Evolutionary conservation across 2,888 invertebrate genomes (phyloP), one percentile per base, ranked within the genome.

Genomic region (Harpalus rubripes): DNA sequence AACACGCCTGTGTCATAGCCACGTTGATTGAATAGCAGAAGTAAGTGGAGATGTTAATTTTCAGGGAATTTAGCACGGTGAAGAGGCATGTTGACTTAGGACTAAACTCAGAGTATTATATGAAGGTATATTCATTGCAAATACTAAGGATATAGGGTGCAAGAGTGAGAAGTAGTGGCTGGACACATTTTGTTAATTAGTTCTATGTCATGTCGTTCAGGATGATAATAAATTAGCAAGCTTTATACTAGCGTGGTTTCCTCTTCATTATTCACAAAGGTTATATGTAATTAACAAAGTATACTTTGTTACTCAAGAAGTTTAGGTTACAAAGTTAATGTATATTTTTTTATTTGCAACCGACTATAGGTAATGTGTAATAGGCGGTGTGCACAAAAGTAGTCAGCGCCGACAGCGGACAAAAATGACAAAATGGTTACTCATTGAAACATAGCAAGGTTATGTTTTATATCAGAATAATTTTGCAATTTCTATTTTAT

Each of bases 11-110:
- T 44, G 52, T 44, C 52, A 32, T 39, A 82, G 74, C 74, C 74
- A 58, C 63, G 44, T 41, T 83, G 83, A 83, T 83, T 83, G 83
- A 83, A 83, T 83, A 76, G 83, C 74, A 74, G 76, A 83, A 74
- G 74, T 83, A 61, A 83, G 61, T 76, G 68, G 74, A 83, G 59
- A 83, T 83, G 83, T 76, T 83, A 74, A 83, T 83, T 83, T 83
- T 83, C 83, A 59, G 74, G 18, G 83, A 83, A 83, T 83, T 83
- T 74, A 83, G 83, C 44, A 2, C 12, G 2, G 10, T 52, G 12
- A 52, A 52, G 44, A 52, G 44, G 44, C 12, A 10, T 83, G 83
- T 83, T 83, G 74, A 22, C 61, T 83, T 83, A 76, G 83, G 83
- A 83, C 83, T 56, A 61, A 83, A 61, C 61, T 83, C 15, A 59